These are phyloP conservation scores for Lordiphosa andalusiaca DNA, from an alignment of 2,888 invertebrate species.

Conservation along the genomic window DNA sequence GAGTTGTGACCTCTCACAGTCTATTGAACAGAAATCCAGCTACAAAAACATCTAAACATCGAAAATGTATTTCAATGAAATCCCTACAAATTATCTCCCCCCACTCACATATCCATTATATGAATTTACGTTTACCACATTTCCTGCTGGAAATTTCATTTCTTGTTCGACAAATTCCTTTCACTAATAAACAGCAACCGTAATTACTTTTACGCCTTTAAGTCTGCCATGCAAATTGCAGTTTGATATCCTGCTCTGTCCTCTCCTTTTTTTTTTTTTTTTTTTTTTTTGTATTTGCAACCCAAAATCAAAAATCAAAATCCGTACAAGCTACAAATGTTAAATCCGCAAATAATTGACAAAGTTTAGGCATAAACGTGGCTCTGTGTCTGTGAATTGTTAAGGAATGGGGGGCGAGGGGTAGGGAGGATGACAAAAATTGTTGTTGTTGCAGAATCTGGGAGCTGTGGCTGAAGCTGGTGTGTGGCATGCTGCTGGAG, in stretches of 20 bases:
- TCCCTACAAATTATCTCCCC: no score
- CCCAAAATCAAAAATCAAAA: conserved; percentile 73
- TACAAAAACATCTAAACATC: no score
- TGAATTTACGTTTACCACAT: not conserved
- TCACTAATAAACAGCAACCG: conserved; percentile 10
- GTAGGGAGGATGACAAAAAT: conserved; percentile 30
- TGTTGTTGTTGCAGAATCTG: conserved; percentile 19
- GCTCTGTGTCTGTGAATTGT: conserved; percentile 52
- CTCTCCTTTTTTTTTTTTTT: conserved; percentile 32
- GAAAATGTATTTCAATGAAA: no score
- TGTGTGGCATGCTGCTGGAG: conserved; percentile 46
- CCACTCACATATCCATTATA: no score
- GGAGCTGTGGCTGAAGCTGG: conserved; percentile 8
- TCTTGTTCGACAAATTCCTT: conserved; percentile 4
- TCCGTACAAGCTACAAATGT: conserved; percentile 74
- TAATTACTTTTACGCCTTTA: conserved; percentile 11
- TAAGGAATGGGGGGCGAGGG: conserved; percentile 2
- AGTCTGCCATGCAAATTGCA: conserved; percentile 7
- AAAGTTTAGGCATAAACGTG: conserved; percentile 74
- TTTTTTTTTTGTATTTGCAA: conserved; percentile 58
- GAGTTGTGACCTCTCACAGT: no score
- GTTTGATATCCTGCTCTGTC: conserved; percentile 7
- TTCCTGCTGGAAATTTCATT: not conserved
- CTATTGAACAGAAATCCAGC: no score
- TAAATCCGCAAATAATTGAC: conserved; percentile 75